A percentile compares a stretch with the other conserved stretches of the same genome.
Evolutionary conservation across 2,113 vertebrate genomes (phyloP).

Genomic region (Trochalopteron elliotii): DNA sequence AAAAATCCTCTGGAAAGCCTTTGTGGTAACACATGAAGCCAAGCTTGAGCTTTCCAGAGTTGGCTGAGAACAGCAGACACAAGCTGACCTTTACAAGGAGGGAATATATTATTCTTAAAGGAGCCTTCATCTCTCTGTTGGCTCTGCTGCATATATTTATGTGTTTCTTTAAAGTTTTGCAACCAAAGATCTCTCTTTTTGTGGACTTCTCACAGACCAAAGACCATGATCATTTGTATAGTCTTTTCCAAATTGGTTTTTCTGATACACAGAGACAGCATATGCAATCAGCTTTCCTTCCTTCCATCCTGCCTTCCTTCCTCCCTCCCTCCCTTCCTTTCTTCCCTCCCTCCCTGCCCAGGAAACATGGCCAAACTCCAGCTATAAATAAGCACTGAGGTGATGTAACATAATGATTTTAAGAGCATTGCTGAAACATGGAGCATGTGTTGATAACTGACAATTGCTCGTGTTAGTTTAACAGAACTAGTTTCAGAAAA

Average conservation of each 20-base stretch:
- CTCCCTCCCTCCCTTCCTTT: neutral
- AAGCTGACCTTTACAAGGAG: neutral
- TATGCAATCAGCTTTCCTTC: neutral
- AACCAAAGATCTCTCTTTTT: neutral
- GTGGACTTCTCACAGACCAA: neutral
- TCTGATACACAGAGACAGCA: neutral
- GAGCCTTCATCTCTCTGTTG: neutral
- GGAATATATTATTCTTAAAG: conserved; percentile 13
- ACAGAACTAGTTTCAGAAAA: conserved; percentile 50
- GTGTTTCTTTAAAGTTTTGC: neutral
- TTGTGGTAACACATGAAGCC: neutral
- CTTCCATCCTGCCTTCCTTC: fast-evolving
- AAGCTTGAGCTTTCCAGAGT: neutral
- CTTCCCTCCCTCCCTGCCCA: neutral
- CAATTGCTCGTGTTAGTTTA: neutral
- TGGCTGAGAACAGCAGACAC: neutral
- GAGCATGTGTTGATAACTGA: neutral
- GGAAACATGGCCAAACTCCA: neutral
- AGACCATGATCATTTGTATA: neutral
- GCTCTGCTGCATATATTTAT: neutral
- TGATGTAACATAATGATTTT: neutral
- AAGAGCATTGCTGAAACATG: neutral
- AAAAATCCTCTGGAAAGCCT: conserved; percentile 24
- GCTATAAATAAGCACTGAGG: neutral
- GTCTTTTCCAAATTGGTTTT: neutral